Percentiles rank a stretch among this genome's conserved stretches.
Evolutionary conservation across 2,797 vertebrate genomes (phyloP).

Genomic region (Urocyon cinereoargenteus): DNA sequence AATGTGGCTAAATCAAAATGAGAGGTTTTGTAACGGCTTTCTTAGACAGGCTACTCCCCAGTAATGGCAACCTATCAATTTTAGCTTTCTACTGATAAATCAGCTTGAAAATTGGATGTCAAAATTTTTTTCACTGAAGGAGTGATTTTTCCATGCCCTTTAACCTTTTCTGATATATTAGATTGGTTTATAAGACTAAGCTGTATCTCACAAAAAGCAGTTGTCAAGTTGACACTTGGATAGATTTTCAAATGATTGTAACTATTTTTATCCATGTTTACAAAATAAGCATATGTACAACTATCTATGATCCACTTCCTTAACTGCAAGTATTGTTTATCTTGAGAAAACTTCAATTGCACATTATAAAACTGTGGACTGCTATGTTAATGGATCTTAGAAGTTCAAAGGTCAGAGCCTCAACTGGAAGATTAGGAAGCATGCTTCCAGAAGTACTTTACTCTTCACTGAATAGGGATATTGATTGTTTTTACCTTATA

Average conservation of each 20-base stretch:
- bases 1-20: conserved; percentile 95
- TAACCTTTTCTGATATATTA: conserved; percentile 94
- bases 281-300: not conserved
- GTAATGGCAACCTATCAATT: conserved; percentile 99
- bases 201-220: conserved; percentile 91
- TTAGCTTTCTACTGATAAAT: conserved; percentile 99
- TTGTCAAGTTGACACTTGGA: conserved; percentile 91
- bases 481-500: conserved; percentile 73
- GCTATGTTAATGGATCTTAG: conserved; percentile 63
- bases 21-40: conserved; percentile 97
- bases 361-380: conserved; percentile 53
- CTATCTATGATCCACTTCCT: not conserved
- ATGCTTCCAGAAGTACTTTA: conserved; percentile 71
- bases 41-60: conserved; percentile 93
- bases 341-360: conserved; percentile 66
- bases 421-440: conserved; percentile 58
- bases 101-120: conserved; percentile 99
- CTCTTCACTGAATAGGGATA: conserved; percentile 66
- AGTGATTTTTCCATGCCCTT: conserved; percentile 94
- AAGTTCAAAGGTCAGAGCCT: conserved; percentile 71
- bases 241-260: conserved; percentile 87
- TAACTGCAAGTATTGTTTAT: conserved; percentile 50
- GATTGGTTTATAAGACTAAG: conserved; percentile 97
- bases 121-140: conserved; percentile 92
- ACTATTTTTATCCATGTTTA: conserved; percentile 63